phyloP scores from a whole-genome alignment of 2,888 invertebrate genomes.

The Tenodera sinensis region DNA sequence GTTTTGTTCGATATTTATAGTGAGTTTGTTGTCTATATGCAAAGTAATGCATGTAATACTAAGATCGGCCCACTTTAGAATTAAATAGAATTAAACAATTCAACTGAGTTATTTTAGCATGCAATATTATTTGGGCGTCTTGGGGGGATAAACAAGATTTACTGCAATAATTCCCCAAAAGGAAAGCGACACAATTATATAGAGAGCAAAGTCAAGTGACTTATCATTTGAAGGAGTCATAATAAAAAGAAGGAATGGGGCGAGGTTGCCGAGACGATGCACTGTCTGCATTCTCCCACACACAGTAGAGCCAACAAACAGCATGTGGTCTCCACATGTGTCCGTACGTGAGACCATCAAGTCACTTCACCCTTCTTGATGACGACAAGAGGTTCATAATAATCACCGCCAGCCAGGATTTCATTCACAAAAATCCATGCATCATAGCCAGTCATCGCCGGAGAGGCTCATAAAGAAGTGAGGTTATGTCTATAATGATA shows the following conservation, averaged over 20 bases:
- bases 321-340: slow-evolving; percentile 11
- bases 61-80: too few relatives aligned
- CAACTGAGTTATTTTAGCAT: too few relatives aligned
- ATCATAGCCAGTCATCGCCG: slow-evolving; percentile 7
- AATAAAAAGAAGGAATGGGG: neutral
- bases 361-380: neutral
- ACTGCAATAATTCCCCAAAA: too few relatives aligned
- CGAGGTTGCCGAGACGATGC: neutral
- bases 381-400: neutral
- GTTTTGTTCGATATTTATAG: too few relatives aligned
- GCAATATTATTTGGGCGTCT: too few relatives aligned
- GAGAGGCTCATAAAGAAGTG: neutral
- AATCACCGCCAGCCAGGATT: neutral
- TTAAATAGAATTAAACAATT: too few relatives aligned
- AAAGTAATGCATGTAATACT: too few relatives aligned
- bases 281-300: neutral
- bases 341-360: neutral
- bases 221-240: neutral
- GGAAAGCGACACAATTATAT: too few relatives aligned
- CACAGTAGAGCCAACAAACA: neutral
- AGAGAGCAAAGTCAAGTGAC: neutral
- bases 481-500: neutral
- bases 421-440: slow-evolving; percentile 9
- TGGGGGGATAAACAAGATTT: too few relatives aligned
- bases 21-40: too few relatives aligned